Evolutionary conservation across 2,113 vertebrate species (phyloP).

Genomic region (Xyliphius kryptos): DNA sequence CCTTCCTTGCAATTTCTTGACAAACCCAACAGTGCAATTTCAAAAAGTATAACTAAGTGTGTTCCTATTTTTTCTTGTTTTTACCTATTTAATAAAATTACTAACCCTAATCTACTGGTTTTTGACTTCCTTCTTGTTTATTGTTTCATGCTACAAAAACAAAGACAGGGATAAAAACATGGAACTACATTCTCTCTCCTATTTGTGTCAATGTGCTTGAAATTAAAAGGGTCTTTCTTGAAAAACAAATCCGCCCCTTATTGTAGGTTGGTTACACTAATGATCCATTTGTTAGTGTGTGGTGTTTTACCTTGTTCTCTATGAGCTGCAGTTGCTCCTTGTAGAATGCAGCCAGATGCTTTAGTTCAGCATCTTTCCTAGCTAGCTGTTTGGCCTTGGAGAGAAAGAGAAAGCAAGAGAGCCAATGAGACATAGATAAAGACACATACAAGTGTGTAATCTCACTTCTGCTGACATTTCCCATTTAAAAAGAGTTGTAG

Average conservation of each 20-base stretch:
- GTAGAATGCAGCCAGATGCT: constrained; percentile 69
- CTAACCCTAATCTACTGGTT: no score
- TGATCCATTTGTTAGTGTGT: not conserved
- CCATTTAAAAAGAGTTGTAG: constrained; percentile 25
- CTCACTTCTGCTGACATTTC: constrained; percentile 29
- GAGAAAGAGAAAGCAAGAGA: constrained; percentile 21
- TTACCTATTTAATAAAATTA: no score
- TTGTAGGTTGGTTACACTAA: not conserved
- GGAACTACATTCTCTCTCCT: no score
- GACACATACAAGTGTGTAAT: constrained; percentile 25
- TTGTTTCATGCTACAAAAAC: no score
- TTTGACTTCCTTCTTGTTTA: no score
- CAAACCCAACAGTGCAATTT: no score
- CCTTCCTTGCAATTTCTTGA: no score
- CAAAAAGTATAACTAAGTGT: no score
- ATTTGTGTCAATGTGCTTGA: not conserved
- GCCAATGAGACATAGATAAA: constrained; percentile 31
- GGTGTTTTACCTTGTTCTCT: constrained; percentile 79
- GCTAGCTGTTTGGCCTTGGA: constrained; percentile 72
- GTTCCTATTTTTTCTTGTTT: no score
- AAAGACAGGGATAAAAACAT: no score
- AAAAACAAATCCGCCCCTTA: constrained; percentile 7
- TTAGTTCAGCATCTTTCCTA: constrained; percentile 72
- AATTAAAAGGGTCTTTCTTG: not conserved
- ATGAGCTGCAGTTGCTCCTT: constrained; percentile 79